Base-by-base conservation (phyloP, 2,113 vertebrate genomes). In the Phasianus colchicus region DNA sequence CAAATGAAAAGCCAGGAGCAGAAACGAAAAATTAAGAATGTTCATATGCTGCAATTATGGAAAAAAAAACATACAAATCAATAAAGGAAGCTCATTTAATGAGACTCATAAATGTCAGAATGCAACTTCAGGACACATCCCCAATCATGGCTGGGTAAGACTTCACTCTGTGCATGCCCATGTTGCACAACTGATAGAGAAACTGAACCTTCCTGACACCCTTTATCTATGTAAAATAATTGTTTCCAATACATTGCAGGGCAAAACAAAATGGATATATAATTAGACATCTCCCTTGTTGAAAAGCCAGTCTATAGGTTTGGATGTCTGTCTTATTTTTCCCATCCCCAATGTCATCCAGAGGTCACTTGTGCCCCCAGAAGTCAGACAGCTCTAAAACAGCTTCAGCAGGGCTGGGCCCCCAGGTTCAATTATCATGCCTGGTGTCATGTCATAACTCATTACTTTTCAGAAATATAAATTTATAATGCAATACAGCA, bases 371-470 rank as follows among this genome's bases (percentile, higher is more conserved):
- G 79, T 58, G 38, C 57, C 74, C 69, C 60, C 42, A 20, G 76
- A 86, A 58, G 11, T 61, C 55, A 83, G 24, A 43, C 4, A 60
- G 34, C 38, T 93, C 61, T 47, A 30, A 71, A 91, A 54, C 29
- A 63, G 58, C 74, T 82, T 79, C 71, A 58, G 5, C 1, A 3
- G 36, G 52, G 43, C 30, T 79, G 38, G 34, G 43, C 89, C 95
- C 83, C 67, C 70, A 84, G 91, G 89, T 92, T 84, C 71, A 92
- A 76, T 96, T 92, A 71, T 88, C 67, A 84, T 67, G 92, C 64
- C 64, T 83, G 89, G 83, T 95, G 30, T 87, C 76, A 89, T 52
- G 76, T 95, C 94, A 94, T 70, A 86, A 65, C 80, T 92, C 84
- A 80, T 97, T 97, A 90, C 57, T 67, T 77, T 32, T 78, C 82